phyloP scores from a whole-genome alignment of 2,113 vertebrate species.

The Caranx ignobilis region DNA sequence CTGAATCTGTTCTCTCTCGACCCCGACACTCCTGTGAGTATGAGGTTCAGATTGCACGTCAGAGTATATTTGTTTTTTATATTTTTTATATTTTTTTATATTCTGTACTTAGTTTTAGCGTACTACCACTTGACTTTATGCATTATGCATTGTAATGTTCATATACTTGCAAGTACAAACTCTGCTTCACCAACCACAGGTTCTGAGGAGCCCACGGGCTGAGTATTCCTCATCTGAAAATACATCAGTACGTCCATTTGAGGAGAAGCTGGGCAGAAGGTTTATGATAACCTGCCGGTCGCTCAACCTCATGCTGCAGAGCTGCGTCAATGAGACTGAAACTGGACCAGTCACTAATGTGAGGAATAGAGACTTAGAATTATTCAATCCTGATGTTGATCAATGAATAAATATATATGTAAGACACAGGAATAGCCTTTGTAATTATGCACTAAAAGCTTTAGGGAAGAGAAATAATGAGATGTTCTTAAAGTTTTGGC shows the following conservation, averaged over 20 bases:
- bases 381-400: neutral
- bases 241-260: conserved; percentile 87
- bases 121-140: neutral
- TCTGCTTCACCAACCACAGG: conserved; percentile 74
- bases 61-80: no score
- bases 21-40: conserved; percentile 92
- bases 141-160: neutral
- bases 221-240: conserved; percentile 83
- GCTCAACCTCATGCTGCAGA: conserved; percentile 92
- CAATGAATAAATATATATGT: neutral
- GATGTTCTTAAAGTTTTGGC: neutral
- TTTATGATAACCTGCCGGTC: conserved; percentile 92
- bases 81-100: no score
- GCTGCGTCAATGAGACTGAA: conserved; percentile 92
- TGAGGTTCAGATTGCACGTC: neutral
- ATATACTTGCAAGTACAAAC: neutral
- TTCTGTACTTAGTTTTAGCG: no score
- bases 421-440: neutral
- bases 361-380: conserved; percentile 60
- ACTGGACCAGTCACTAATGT: conserved; percentile 92
- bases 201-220: conserved; percentile 86
- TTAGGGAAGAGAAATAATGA: neutral
- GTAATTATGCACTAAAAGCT: neutral
- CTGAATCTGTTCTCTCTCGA: conserved; percentile 96
- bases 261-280: conserved; percentile 91